A percentile compares a stretch with the other conserved stretches of the same genome.
phyloP scores from a whole-genome alignment of 2,888 invertebrate genomes.

The Rhodophaea formosa region DNA sequence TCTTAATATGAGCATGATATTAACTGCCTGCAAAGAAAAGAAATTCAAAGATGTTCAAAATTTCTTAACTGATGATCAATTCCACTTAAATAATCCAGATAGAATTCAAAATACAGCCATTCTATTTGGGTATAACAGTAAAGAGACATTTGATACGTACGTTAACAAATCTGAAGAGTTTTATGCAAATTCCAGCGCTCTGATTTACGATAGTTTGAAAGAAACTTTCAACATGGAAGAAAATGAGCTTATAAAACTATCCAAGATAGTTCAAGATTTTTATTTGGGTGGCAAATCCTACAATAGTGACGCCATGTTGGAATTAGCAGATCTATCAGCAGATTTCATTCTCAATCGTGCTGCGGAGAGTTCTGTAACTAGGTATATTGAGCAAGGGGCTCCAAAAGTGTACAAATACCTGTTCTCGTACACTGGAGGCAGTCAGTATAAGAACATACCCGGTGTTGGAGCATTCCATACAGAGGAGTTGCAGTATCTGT shows the following conservation, averaged over 20 bases:
- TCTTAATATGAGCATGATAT: constrained; percentile 30
- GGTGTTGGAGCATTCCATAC: constrained; percentile 45
- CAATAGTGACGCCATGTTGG: constrained; percentile 35
- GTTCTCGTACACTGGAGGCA: constrained; percentile 44
- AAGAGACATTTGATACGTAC: constrained; percentile 41
- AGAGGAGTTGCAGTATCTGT: constrained; percentile 45
- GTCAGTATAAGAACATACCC: constrained; percentile 34
- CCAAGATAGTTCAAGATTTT: constrained; percentile 33
- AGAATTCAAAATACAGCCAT: constrained; percentile 37
- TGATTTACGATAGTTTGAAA: constrained; percentile 29
- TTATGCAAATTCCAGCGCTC: constrained; percentile 26
- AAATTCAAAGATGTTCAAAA: constrained; percentile 34
- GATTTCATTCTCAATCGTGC: constrained; percentile 42
- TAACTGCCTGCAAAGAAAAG: constrained; percentile 46
- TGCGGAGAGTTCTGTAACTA: constrained; percentile 41
- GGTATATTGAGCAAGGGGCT: constrained; percentile 38
- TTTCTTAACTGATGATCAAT: constrained; percentile 36
- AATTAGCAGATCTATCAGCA: constrained; percentile 40
- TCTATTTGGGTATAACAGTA: constrained; percentile 48
- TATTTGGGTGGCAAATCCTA: constrained; percentile 40
- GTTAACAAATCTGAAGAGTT: constrained; percentile 32
- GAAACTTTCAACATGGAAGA: constrained; percentile 28
- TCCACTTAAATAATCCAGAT: constrained; percentile 31
- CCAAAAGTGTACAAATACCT: constrained; percentile 41
- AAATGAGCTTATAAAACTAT: constrained; percentile 29